Evolutionary conservation across 2,797 vertebrate species (phyloP), one percentile per base, ranked within the genome.

Genomic region (Cyclopterus lumpus): DNA sequence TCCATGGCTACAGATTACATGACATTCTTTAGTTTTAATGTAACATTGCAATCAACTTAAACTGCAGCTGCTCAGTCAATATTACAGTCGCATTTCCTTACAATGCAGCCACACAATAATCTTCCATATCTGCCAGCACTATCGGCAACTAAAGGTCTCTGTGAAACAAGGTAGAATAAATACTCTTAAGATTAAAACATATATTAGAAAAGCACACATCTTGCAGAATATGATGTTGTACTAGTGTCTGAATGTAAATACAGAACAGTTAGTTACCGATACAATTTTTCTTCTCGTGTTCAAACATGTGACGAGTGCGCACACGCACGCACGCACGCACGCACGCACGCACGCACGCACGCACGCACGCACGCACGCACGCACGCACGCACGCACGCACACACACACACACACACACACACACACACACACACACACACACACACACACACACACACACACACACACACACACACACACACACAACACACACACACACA

Each of bases 271-370:
- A 46, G 48, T 26, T 59, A 42, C 24, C 67, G 28, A 59, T 67
- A 16, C n/a, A 24, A 42, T 66, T 84, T 75, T 57, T 55, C 60
- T 62, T 48, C 64, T 58, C 68, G 7, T 55, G n/a, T 65, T 70
- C 62, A 55, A 85, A 80, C 81, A 81, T 74, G 79, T 85, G 79
- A 89, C 28, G 73, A 69, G 70, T n/a, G 81, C 34, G 70, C 71
- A 75, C 26, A 72, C 32, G 67, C 36, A 59, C 16, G 44, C 42
- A 44, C 42, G 44, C 42, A 44, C 42, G 18, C 42, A 44, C 42
- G 46, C 42, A 46, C 42, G 46, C 42, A 44, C 42, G 42, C 40
- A 42, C 40, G 42, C 44, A 69, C 67, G 58, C 54, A 74, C 6
- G 71, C 59, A 70, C 48, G 81, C 34, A 71, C 71, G 73, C 28